Base-by-base conservation (phyloP, 2,797 vertebrate genomes). In the Rhinogobio ventralis region DNA sequence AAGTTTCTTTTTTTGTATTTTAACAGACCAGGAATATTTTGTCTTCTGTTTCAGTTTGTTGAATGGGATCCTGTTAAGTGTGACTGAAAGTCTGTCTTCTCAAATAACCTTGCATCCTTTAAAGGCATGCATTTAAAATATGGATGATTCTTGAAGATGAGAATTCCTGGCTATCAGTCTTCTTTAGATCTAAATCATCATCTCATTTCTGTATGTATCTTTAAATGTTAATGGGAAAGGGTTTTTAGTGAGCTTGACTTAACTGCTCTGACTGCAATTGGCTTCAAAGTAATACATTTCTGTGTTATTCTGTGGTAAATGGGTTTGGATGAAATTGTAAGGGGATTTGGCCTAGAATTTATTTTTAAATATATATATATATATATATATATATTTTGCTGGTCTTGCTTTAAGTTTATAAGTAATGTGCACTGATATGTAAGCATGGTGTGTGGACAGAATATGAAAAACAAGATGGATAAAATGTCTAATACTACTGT, bases 391-490 rank as follows among this genome's bases (percentile, higher is more conserved):
- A 2, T 5, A 79, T 72, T 36, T 93, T 94, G 95, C 69, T 69
- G 91, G 87, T 95, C 90, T 95, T 94, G 95, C 94, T 96, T 94
- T 89, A 88, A 92, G 91, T 94, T 94, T 94, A 93, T 94, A 93
- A 95, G 90, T 95, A 94, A 95, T 86, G 87, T 97, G 96, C 97
- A 98, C 97, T 98, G 96, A 97, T 94, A 92, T 94, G 90, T 94
- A 93, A 96, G 84, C 86, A 88, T 86, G 86, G 81, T 88, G 88
- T 91, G 85, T 85, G 42, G 82, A 87, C 81, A 90, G 83, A 91
- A 89, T 93, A 78, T 93, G 90, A 89, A 90, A 95, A 93, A 93
- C 89, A 89, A 92, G 94, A 89, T 91, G 94, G 92, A 93, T 90
- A 93, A 93, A 91, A 93, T 93, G 94, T 93, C 93, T 92, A 95